Base-by-base conservation (phyloP, 2,888 invertebrate genomes). In the Sturmia bella region DNA sequence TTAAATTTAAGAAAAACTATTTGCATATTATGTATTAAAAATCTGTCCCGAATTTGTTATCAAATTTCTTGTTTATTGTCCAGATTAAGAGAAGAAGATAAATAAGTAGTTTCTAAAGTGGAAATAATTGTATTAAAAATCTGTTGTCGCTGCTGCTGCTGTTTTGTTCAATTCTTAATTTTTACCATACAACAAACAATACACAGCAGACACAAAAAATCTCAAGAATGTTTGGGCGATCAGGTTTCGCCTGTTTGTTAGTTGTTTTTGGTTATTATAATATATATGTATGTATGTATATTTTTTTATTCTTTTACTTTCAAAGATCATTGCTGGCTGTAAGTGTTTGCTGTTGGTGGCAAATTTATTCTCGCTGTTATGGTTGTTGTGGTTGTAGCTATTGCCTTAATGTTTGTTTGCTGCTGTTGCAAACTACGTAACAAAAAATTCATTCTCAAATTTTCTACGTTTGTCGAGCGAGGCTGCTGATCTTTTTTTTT, bases 211-310 rank as follows among this genome's bases (percentile, higher is more conserved):
- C 59, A 75, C 75, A 84, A 84, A 84, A 80, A 83, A 89, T 87
- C 83, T 85, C 50, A 89, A 89, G 89, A 89, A 89, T 89, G 89
- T 86, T 89, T 89, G 89, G 89, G 89, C 89, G 89, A 89, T 87
- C 89, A 87, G 89, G 89, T 89, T 89, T 88, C 88, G 88, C 88
- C 87, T 88, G 88, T 87, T 87, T 86, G 85, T 78, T 84, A 50
- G 50, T 63, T 39, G 73, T 70, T 79, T 54, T 41, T 66, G 13
- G 15, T 39, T 45, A 15, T 48, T 37, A 57, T 57, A 27, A 27
- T 27, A 27, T 6, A 27, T 27, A 27, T 27, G 27, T 27, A 27
- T 27, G 27, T 27, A 27, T 27, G 27, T 6, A 27, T 41, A 24
- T 41, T 1, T 48, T 48, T 48, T 24, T 0, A 85, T 50, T 83